Percentiles rank a stretch among this genome's conserved stretches.
Conservation (phyloP, 2,888 invertebrate species). For the Tridacna gigas region DNA sequence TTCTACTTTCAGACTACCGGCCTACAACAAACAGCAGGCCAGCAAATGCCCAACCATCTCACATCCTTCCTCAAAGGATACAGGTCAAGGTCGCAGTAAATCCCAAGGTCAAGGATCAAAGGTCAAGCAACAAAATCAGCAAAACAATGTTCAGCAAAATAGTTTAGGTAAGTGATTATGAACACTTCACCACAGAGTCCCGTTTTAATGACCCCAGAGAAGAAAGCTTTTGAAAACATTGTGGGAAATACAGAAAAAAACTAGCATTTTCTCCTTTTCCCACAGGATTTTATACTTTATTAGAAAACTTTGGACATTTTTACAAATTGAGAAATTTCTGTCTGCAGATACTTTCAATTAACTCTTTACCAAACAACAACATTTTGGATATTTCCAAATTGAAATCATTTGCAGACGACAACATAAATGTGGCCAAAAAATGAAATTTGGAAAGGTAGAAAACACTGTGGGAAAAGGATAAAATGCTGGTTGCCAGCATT, state of each 20-base stretch:
- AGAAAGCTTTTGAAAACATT: too few relatives aligned
- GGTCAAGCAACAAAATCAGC: slow-evolving; percentile 73
- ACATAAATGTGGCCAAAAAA: background rate
- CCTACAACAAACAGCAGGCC: slow-evolving; percentile 74
- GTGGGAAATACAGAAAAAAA: too few relatives aligned
- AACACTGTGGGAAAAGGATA: background rate
- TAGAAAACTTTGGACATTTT: too few relatives aligned
- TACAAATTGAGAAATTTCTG: too few relatives aligned
- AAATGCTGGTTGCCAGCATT: background rate
- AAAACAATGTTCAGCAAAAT: slow-evolving; percentile 62
- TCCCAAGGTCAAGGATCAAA: slow-evolving; percentile 65
- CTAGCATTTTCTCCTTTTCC: too few relatives aligned
- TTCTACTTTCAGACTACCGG: slow-evolving; percentile 75
- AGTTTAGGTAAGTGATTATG: slow-evolving; percentile 28
- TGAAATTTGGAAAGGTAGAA: background rate
- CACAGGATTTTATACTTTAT: too few relatives aligned
- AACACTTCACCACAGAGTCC: too few relatives aligned
- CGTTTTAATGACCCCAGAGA: too few relatives aligned
- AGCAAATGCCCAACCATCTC: slow-evolving; percentile 74
- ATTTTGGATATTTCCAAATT: background rate
- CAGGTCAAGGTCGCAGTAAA: slow-evolving; percentile 68
- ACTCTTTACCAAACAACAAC: background rate
- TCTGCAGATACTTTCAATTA: too few relatives aligned
- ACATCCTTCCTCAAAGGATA: slow-evolving; percentile 73
- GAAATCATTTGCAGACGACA: background rate